Percentiles rank a stretch among this genome's conserved stretches.
Evolutionary conservation across 2,888 invertebrate species (phyloP).

Genomic region (Oegoconia quadripuncta): DNA sequence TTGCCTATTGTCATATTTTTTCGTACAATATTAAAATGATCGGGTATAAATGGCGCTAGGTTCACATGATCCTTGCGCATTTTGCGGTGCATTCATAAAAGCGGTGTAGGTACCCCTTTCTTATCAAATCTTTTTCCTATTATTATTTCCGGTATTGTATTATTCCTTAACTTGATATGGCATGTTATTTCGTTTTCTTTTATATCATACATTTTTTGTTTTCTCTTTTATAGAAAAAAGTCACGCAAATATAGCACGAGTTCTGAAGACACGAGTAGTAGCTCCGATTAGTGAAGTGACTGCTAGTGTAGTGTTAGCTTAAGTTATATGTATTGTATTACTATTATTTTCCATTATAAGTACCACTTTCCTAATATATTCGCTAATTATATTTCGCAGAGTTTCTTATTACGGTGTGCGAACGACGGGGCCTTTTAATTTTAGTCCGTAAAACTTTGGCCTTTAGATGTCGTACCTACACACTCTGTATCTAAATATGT

Average conservation of each 20-base stretch:
- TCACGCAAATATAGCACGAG: constrained; percentile 72
- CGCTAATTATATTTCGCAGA: constrained; percentile 21
- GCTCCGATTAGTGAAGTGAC: constrained; percentile 65
- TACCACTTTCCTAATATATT: constrained; percentile 32
- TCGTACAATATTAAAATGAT: too few species aligned
- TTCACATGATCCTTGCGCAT: too few species aligned
- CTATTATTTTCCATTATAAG: constrained; percentile 30
- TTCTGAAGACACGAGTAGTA: constrained; percentile 70
- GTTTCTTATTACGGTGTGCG: constrained; percentile 19
- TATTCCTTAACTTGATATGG: constrained; percentile 33
- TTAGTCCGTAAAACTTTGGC: too few species aligned
- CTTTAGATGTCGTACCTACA: too few species aligned
- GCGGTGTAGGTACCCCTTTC: too few species aligned
- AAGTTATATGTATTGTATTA: constrained; percentile 37
- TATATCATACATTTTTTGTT: constrained; percentile 42
- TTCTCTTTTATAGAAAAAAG: constrained; percentile 76
- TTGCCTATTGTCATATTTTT: too few species aligned
- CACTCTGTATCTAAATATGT: too few species aligned
- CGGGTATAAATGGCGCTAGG: too few species aligned
- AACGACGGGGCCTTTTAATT: too few species aligned
- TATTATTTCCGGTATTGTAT: too few species aligned
- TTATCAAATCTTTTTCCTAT: too few species aligned
- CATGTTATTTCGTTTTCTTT: constrained; percentile 29
- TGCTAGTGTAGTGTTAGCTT: constrained; percentile 43
- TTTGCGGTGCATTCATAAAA: too few species aligned